Percentiles rank a stretch among this genome's conserved stretches.
Evolutionary conservation across 2,888 invertebrate genomes (phyloP).

Genomic region (Zygogramma bicolorata): DNA sequence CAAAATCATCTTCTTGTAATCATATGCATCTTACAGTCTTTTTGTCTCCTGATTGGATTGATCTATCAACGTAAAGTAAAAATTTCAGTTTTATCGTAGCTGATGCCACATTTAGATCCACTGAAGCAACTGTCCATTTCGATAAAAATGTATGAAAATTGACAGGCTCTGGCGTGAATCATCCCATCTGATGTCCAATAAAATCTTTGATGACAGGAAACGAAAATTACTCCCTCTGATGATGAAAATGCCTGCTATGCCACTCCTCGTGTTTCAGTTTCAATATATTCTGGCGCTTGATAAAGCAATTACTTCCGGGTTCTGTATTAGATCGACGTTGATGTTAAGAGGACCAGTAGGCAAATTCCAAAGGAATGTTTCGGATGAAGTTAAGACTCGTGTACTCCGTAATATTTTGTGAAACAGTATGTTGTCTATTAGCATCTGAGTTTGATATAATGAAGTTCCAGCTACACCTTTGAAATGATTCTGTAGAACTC

Average conservation of each 20-base stretch:
- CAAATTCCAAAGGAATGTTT: conserved; percentile 44
- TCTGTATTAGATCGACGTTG: conserved; percentile 47
- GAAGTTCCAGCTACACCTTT: too few species aligned
- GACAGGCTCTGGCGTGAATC: conserved; percentile 27
- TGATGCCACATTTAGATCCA: neutral
- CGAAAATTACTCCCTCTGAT: conserved; percentile 49
- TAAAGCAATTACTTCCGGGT: conserved; percentile 51
- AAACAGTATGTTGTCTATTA: too few species aligned
- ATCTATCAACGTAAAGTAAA: too few species aligned
- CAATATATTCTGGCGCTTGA: conserved; percentile 49
- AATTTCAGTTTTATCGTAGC: neutral
- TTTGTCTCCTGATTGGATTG: too few species aligned
- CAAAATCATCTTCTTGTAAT: too few species aligned
- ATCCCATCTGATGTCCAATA: conserved; percentile 46
- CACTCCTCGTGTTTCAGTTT: conserved; percentile 43
- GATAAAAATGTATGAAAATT: conserved; percentile 28
- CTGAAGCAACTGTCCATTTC: too few species aligned
- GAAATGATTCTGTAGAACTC: too few species aligned
- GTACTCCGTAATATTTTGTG: too few species aligned
- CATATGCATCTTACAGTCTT: too few species aligned
- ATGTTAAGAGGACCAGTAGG: conserved; percentile 56
- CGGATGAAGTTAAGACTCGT: neutral
- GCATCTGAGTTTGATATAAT: too few species aligned
- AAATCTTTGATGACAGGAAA: conserved; percentile 50
- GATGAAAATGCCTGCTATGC: conserved; percentile 45